These are phyloP conservation scores for Drymonia ruficornis DNA, from an alignment of 2,888 invertebrate species.

Conservation along the genomic window DNA sequence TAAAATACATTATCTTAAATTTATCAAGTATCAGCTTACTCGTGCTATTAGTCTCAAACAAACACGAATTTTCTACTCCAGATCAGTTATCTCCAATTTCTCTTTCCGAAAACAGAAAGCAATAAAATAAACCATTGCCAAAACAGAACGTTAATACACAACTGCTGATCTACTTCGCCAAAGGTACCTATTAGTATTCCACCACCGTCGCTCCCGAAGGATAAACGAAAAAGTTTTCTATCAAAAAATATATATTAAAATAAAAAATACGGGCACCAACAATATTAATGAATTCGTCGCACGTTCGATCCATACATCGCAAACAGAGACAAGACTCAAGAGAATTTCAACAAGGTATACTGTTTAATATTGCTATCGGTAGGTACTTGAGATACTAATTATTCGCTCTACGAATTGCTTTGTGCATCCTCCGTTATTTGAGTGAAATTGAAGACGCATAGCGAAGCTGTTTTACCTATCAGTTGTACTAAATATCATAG, in stretches of 20 bases:
- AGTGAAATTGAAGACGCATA: too few species aligned
- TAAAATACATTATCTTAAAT: background rate
- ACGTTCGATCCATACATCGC: constrained; percentile 32
- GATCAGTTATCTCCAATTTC: constrained; percentile 1
- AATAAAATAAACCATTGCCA: constrained; percentile 22
- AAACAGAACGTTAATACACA: constrained; percentile 19
- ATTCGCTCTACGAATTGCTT: constrained; percentile 20
- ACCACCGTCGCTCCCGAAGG: constrained; percentile 15
- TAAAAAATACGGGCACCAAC: constrained; percentile 28
- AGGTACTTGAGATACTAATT: constrained; percentile 13
- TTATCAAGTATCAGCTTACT: background rate
- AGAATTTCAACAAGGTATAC: constrained; percentile 30
- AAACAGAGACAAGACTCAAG: constrained; percentile 13
- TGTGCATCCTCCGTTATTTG: constrained; percentile 10
- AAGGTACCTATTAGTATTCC: constrained; percentile 33
- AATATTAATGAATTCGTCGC: constrained; percentile 35
- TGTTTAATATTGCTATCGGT: constrained; percentile 21
- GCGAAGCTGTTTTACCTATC: too few species aligned
- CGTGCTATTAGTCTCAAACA: background rate
- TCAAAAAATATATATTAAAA: constrained; percentile 35
- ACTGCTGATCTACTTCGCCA: constrained; percentile 29
- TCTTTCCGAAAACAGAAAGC: constrained; percentile 13
- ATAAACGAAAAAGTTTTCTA: constrained; percentile 33
- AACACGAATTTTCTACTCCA: background rate
- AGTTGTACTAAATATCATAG: too few species aligned